A percentile compares a stretch with the other conserved stretches of the same genome.
These are phyloP conservation scores for Microcebus jonahi DNA, from an alignment of 2,113 vertebrate species.

Conservation along the genomic window DNA sequence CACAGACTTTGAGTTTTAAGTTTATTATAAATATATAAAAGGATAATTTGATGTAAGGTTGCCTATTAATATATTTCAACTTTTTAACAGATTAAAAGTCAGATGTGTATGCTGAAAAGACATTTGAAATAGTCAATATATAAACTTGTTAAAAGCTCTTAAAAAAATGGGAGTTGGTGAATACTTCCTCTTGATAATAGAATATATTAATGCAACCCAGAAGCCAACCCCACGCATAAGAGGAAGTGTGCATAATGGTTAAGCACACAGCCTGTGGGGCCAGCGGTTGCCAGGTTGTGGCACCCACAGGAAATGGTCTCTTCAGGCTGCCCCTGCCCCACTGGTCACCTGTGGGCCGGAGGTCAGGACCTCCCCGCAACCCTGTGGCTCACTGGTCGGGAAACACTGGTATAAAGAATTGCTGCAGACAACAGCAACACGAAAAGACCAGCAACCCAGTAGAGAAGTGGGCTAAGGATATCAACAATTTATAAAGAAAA, in stretches of 20 bases:
- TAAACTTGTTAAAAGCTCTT: neutral
- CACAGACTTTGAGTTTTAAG: neutral
- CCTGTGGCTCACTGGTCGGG: rapidly evolving
- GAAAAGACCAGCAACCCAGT: neutral
- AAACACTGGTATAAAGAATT: neutral
- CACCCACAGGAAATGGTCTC: neutral
- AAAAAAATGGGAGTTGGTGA: neutral
- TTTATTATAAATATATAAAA: neutral
- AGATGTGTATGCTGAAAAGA: neutral
- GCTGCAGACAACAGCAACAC: neutral
- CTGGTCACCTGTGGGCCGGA: neutral
- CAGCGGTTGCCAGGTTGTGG: neutral
- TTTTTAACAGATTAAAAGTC: neutral
- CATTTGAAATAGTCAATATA: neutral
- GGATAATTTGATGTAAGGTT: neutral
- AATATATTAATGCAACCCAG: neutral
- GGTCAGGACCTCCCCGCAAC: neutral
- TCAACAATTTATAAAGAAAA: neutral
- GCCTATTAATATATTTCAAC: neutral
- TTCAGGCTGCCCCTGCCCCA: neutral
- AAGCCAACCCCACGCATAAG: neutral
- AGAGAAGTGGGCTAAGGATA: neutral
- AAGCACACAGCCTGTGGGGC: neutral
- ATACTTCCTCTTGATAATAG: neutral
- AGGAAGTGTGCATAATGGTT: neutral